Base-by-base conservation (phyloP, 2,797 vertebrate genomes). In the Lutjanus argentimaculatus region DNA sequence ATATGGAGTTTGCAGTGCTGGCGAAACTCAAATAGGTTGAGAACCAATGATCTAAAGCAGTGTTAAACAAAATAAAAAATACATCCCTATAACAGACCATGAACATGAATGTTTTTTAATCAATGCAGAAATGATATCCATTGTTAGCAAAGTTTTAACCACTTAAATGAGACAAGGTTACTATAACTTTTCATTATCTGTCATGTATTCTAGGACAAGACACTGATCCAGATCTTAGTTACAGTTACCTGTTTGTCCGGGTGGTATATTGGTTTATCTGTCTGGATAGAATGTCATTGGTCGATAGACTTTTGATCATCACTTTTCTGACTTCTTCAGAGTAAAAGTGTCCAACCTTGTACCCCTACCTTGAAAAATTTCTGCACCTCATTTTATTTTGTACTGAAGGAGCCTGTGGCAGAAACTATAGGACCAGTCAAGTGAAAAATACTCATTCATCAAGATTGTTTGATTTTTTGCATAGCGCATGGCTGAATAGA, bases 231-330 rank as follows among this genome's bases (percentile, higher is more conserved):
- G 45, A 46, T 13, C 45, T 12, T 46, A 46, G 45, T 46, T 46
- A 13, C 11, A 46, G 45, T 78, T 87, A 90, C 90, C 96, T 86
- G 89, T 96, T 89, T 99, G 97, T 73, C 85, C 95, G 97, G 96
- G 67, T 96, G 97, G 93, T 98, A 98, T 92, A 97, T 94, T 5
- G 97, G 95, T 92, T 97, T 98, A 86, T 98, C 97, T 0, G 97
- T 97, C 88, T 98, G 97, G 61, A 97, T 0, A n/a, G 49, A 98
- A 97, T 17, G 94, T 90, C 72, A 94, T 46, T 19, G 89, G 93
- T 0, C 86, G 11, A 45, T 90, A 71, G 7, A 82, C 77, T n/a
- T 90, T 79, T 88, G 67, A 97, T 79, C 77, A 95, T 6, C 64
- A 98, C 94, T 0, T 87, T 95, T 25, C 90, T 96, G 45, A 85